Conservation (phyloP, 2,113 vertebrate genomes). For the Grammomys dolichurus region DNA sequence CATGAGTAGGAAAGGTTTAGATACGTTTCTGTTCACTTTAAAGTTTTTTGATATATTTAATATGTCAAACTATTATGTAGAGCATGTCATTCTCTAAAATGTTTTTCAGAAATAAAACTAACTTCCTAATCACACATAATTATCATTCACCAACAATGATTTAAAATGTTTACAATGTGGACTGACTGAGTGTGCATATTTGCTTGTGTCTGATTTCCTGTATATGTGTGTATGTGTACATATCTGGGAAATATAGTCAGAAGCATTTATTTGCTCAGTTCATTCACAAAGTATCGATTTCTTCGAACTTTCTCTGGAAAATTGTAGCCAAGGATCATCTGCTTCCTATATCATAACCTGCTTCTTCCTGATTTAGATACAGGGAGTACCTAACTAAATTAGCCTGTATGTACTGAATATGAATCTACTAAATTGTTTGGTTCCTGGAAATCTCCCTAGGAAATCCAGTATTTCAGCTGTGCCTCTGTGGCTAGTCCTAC, state of each 20-base stretch:
- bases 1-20: not conserved
- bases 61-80: not conserved
- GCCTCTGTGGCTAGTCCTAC: not conserved
- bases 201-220: not conserved
- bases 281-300: not conserved
- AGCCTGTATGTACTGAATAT: no score
- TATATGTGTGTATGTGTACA: not conserved
- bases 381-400: not conserved
- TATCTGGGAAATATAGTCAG: not conserved
- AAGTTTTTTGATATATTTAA: not conserved
- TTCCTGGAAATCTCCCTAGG: not conserved
- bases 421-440: not conserved
- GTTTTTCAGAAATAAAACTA: not conserved
- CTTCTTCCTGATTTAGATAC: not conserved
- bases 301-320: not conserved
- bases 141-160: not conserved
- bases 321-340: not conserved
- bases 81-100: not conserved
- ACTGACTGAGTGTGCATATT: not conserved
- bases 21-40: not conserved
- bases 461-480: not conserved
- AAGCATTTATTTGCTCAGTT: not conserved
- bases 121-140: not conserved
- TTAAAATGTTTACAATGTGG: not conserved
- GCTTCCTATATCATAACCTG: no score